A percentile compares a stretch with the other conserved stretches of the same genome.
Evolutionary conservation across 30 jellyfish, hydroid and myxozoan species (phyloP).

Genomic region (Sanderia malayensis): DNA sequence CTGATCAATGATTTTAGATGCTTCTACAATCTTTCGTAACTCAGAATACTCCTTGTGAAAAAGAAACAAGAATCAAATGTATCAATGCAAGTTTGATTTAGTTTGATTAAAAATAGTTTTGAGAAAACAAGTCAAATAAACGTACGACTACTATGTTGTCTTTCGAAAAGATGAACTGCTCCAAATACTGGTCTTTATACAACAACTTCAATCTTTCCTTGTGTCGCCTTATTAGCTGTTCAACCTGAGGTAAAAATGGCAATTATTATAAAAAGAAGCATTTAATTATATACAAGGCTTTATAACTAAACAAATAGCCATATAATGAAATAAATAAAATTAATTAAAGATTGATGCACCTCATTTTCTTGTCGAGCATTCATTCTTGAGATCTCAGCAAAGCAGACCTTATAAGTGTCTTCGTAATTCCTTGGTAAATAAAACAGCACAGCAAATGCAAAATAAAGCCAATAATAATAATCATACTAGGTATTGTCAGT

Average conservation of each 20-base stretch:
- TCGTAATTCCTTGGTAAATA: constrained; percentile 49
- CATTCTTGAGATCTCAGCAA: constrained; percentile 60
- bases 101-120: background rate
- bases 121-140: background rate
- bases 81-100: background rate
- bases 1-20: constrained; percentile 41
- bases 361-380: constrained; percentile 69
- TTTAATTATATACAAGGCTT: too few species aligned
- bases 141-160: constrained; percentile 77
- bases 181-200: constrained; percentile 61
- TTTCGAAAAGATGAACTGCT: constrained; percentile 80
- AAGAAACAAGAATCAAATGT: background rate
- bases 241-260: too few species aligned
- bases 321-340: background rate
- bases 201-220: constrained; percentile 37
- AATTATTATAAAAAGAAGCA: too few species aligned
- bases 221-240: constrained; percentile 54
- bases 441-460: constrained; percentile 3
- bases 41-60: constrained; percentile 66
- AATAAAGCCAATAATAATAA: too few species aligned
- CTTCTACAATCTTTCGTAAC: constrained; percentile 57
- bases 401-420: constrained; percentile 66
- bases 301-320: too few species aligned
- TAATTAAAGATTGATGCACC: constrained; percentile 29
- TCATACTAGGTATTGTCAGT: too few species aligned